Conservation (phyloP, 1,140 invertebrate genomes). For the Lepidurus apus region DNA sequence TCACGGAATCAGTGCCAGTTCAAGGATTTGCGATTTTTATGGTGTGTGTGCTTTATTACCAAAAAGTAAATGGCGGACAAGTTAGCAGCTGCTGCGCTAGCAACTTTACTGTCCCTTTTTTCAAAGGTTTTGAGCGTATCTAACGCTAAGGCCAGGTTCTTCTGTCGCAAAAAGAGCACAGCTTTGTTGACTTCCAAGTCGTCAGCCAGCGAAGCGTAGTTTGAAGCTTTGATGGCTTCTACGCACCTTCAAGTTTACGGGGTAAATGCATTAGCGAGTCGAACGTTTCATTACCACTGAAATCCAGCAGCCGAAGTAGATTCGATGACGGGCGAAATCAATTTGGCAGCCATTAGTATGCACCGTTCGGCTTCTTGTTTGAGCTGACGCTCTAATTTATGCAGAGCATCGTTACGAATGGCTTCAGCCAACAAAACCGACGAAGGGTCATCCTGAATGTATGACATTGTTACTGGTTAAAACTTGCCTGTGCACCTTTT, state of each 20-base stretch:
- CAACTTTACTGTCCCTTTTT: constrained; percentile 71
- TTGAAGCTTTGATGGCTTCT: constrained; percentile 67
- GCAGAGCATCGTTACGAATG: constrained; percentile 71
- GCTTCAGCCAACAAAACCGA: constrained; percentile 67
- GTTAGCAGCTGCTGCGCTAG: constrained; percentile 81
- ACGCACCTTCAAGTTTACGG: constrained; percentile 55
- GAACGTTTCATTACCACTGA: constrained; percentile 45
- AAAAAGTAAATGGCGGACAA: constrained; percentile 83
- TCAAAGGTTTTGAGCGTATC: constrained; percentile 85
- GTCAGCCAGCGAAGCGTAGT: constrained; percentile 67
- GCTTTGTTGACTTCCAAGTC: constrained; percentile 93
- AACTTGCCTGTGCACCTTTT: constrained; percentile 28
- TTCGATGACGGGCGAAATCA: constrained; percentile 82
- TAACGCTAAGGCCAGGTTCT: constrained; percentile 73
- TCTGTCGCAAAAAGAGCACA: constrained; percentile 77
- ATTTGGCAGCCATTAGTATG: constrained; percentile 83
- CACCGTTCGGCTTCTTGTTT: constrained; percentile 73
- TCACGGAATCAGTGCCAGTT: neutral
- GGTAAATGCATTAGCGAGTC: neutral
- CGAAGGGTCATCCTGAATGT: constrained; percentile 60
- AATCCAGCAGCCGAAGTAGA: constrained; percentile 68
- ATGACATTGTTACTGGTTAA: neutral
- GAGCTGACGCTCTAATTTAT: constrained; percentile 66
- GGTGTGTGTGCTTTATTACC: constrained; percentile 49
- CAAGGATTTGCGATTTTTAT: neutral